Conservation (phyloP, 1,140 invertebrate species). For the Eueides isabella region DNA sequence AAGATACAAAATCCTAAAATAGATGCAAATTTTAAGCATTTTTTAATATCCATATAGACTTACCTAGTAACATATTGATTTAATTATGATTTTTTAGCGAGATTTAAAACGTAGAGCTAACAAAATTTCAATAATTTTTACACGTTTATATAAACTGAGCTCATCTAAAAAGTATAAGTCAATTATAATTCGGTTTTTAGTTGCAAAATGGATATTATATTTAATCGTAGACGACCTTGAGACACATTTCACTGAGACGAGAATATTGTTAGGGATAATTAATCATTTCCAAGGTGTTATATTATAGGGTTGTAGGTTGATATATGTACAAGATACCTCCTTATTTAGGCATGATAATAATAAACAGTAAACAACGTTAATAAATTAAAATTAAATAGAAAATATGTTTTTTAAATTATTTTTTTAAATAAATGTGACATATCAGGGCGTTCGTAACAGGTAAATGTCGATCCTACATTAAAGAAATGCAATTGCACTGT, state of each 20-base stretch:
- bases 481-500: too few species aligned
- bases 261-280: background rate
- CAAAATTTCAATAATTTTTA: background rate
- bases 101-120: background rate
- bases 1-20: too few species aligned
- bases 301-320: background rate
- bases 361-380: too few species aligned
- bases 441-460: too few species aligned
- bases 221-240: slow-evolving; percentile 3
- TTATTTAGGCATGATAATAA: background rate
- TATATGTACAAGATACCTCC: background rate
- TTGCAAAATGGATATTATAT: slow-evolving; percentile 10
- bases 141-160: background rate
- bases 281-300: slow-evolving; percentile 4
- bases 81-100: background rate
- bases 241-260: background rate
- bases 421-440: too few species aligned
- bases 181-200: background rate
- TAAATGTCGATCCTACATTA: too few species aligned
- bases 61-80: too few species aligned
- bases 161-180: slow-evolving; percentile 1
- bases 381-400: too few species aligned
- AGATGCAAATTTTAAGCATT: too few species aligned
- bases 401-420: too few species aligned
- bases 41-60: too few species aligned